Base-by-base conservation (phyloP, 1,140 invertebrate species). In the Ips nitidus region DNA sequence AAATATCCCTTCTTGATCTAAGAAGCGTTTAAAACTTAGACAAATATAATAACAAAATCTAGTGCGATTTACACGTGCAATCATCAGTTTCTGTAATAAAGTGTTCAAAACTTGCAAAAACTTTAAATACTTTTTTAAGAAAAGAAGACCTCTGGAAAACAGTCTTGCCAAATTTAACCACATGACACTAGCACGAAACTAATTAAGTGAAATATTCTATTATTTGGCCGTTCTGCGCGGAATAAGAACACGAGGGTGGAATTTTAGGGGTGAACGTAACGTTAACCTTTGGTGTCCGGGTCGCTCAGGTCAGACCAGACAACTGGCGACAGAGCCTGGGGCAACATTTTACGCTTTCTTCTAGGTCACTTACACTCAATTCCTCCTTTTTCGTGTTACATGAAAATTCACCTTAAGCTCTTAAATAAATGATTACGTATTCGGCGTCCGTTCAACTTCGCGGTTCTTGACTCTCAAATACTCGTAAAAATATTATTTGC, bases 251-350 rank as follows among this genome's bases (percentile, higher is more conserved):
- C 53, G 59, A 63, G 69, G 69, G 62, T 71, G 69, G 60, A 56
- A 71, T 66, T 71, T 71, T 71, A 61, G 69, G 69, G 69, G 69
- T 71, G 69, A 71, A 71, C 69, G 69, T 71, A 66, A 71, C 69
- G 69, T 71, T 71, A 71, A 71, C 69, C 69, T 65, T 70, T 71
- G 63, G n/a, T 57, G 69, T 56, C 50, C 62, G 69, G 62, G 61
- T 64, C 53, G 61, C 41, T 41, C 43, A 55, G 63, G 69, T 66
- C 69, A 71, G 58, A 61, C 63, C 6, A 41, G 64, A 55, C 64
- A 65, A 65, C 69, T 61, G 52, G 69, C 61, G 61, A 70, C 61
- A 71, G 69, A 66, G 69, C 64, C 69, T 71, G 66, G 69, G 69
- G 63, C 69, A 71, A 71, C 69, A 66, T 71, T 66, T 71, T 66